Percentiles rank a stretch among this genome's conserved stretches.
Evolutionary conservation across 2,113 vertebrate species (phyloP).

Genomic region (Glareola pratincola): DNA sequence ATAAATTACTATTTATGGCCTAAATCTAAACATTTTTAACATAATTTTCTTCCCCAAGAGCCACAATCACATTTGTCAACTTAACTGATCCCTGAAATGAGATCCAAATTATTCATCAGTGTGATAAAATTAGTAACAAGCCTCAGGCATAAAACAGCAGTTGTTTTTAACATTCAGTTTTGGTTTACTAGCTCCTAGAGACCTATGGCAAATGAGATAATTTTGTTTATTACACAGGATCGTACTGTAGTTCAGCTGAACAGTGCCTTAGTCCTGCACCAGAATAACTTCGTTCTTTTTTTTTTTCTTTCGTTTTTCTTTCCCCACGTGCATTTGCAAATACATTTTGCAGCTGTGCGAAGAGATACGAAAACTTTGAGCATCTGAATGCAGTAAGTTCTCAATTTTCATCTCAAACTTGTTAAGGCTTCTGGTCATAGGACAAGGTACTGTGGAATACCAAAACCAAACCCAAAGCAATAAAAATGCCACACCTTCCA

Average conservation of each 20-base stretch:
- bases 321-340: fast-evolving
- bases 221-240: not conserved
- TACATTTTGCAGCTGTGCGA: not conserved
- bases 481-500: not conserved
- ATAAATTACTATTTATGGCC: not conserved
- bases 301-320: too few relatives aligned
- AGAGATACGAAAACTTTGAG: not conserved
- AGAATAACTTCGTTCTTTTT: not conserved
- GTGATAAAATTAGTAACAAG: not conserved
- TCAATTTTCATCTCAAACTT: not conserved
- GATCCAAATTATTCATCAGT: not conserved
- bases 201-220: not conserved
- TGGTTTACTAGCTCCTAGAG: not conserved
- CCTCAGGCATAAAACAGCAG: not conserved
- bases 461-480: not conserved
- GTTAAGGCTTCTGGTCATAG: not conserved
- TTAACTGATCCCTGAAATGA: conserved; percentile 19
- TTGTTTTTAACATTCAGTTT: not conserved
- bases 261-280: not conserved
- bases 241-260: not conserved
- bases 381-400: not conserved
- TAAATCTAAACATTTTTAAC: not conserved
- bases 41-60: not conserved
- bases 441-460: not conserved
- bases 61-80: not conserved